Base-by-base conservation (phyloP, 2,113 vertebrate species). In the Siniperca knerii region DNA sequence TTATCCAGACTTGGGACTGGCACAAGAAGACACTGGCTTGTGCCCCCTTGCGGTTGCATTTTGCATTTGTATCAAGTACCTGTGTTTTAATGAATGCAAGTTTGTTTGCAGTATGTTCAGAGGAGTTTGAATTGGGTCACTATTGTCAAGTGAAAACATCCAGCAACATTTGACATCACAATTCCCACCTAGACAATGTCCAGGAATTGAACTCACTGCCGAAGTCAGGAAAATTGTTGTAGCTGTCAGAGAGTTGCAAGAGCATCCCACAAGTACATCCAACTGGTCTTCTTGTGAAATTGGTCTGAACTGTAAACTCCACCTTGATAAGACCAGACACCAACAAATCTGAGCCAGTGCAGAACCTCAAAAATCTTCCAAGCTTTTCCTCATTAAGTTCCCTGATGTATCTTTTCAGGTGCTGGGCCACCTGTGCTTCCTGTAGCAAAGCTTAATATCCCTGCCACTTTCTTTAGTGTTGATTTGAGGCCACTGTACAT, bases 341-440 rank as follows among this genome's bases (percentile, higher is more conserved):
- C 21, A 50, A 12, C 68, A 71, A 70, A 52, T 37, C 10, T 7
- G 44, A 69, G 7, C 81, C 70, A 10, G 74, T 87, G 46, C 55
- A 75, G 50, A 80, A 79, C 25, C 71, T 83, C 46, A 83, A 20
- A 84, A 80, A 77, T 25, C 10, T 80, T 18, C 57, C 48, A 21
- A 71, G 79, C 23, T 46, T 84, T 48, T 64, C 68, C 11, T 88
- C 86, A 48, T 87, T n/a, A 13, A 67, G 21, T 55, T 55, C 62
- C 21, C 62, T 8, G 48, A 52, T 21, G 25, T 62, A 64, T 9
- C 75, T 77, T 77, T 42, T 67, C 0, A 67, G 29, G 4, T 66
- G 62, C 10, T 55, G 61, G 8, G 12, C 29, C 46, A 66, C 62
- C 50, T 77, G 48, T 67, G 2, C 9, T 37, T 71, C 12, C 46